A percentile compares a stretch with the other conserved stretches of the same genome.
Evolutionary conservation across 1,140 invertebrate species (phyloP).

Genomic region (Lordiphosa mommai): DNA sequence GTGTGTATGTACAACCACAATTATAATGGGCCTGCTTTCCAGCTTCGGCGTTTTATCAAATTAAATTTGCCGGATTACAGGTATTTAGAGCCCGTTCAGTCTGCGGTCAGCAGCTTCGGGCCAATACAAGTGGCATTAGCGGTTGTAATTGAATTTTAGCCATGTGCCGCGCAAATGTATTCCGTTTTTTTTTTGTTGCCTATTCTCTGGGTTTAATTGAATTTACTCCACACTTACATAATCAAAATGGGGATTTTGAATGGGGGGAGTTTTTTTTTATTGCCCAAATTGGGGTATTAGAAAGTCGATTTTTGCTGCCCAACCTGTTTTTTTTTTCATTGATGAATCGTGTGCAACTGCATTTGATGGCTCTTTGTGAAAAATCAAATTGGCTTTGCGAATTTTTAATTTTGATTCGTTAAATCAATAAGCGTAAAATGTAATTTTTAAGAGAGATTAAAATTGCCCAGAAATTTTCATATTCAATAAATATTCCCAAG

Average conservation of each 20-base stretch:
- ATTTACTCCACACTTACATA: constrained; percentile 54
- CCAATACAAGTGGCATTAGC: constrained; percentile 72
- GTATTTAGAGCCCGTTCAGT: constrained; percentile 67
- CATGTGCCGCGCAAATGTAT: constrained; percentile 27
- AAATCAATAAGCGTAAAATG: too few species aligned
- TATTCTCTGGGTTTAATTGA: constrained; percentile 50
- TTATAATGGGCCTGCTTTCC: constrained; percentile 68
- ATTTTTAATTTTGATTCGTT: too few species aligned
- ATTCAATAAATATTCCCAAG: too few species aligned
- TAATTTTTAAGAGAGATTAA: too few species aligned
- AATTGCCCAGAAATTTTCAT: too few species aligned
- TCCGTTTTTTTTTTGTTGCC: constrained; percentile 6
- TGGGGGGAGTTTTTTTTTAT: neutral
- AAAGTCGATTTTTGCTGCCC: constrained; percentile 7
- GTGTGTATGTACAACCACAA: constrained; percentile 46
- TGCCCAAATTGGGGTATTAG: constrained; percentile 1
- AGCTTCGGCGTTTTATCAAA: constrained; percentile 74
- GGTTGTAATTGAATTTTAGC: constrained; percentile 72
- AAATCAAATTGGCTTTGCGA: too few species aligned
- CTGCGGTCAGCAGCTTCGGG: constrained; percentile 43
- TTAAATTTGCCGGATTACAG: constrained; percentile 75
- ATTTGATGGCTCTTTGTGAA: neutral
- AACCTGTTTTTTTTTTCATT: constrained; percentile 24
- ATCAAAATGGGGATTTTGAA: constrained; percentile 18
- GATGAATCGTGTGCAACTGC: neutral